A percentile compares a stretch with the other conserved stretches of the same genome.
Conservation (phyloP, 2,113 vertebrate species). For the Scortum barcoo region DNA sequence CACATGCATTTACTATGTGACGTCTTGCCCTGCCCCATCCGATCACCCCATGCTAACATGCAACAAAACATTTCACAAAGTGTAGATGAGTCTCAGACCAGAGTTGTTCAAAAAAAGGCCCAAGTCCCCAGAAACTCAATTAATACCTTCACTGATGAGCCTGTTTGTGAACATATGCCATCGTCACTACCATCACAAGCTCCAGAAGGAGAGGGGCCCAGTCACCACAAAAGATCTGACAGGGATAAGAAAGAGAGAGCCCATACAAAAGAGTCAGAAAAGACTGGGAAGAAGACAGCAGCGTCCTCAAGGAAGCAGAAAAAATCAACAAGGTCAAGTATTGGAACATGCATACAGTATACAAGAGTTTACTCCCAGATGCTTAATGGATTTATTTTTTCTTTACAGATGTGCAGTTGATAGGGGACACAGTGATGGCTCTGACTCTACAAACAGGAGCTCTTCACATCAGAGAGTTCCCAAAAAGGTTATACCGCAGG, state of each 20-base stretch:
- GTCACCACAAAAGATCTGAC: conserved; percentile 7
- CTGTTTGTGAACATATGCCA: conserved; percentile 18
- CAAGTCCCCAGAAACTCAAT: background rate
- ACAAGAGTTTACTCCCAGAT: background rate
- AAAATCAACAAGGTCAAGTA: conserved; percentile 71
- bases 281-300: conserved; percentile 30
- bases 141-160: background rate
- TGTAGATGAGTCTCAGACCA: conserved; percentile 9
- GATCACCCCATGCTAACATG: background rate
- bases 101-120: conserved; percentile 27
- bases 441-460: conserved; percentile 31
- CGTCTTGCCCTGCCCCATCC: conserved; percentile 73
- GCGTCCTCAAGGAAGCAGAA: conserved; percentile 56
- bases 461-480: conserved; percentile 35
- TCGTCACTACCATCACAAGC: conserved; percentile 36
- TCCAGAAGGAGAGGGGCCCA: background rate
- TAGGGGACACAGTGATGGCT: conserved; percentile 18
- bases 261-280: conserved; percentile 35
- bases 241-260: conserved; percentile 28
- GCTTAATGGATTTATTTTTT: background rate
- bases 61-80: conserved; percentile 36
- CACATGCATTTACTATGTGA: conserved; percentile 80
- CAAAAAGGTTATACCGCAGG: conserved; percentile 35
- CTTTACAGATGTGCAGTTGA: conserved; percentile 20
- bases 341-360: background rate